Evolutionary conservation across 2,113 vertebrate species (phyloP).

Genomic region (Casuarius casuarius): DNA sequence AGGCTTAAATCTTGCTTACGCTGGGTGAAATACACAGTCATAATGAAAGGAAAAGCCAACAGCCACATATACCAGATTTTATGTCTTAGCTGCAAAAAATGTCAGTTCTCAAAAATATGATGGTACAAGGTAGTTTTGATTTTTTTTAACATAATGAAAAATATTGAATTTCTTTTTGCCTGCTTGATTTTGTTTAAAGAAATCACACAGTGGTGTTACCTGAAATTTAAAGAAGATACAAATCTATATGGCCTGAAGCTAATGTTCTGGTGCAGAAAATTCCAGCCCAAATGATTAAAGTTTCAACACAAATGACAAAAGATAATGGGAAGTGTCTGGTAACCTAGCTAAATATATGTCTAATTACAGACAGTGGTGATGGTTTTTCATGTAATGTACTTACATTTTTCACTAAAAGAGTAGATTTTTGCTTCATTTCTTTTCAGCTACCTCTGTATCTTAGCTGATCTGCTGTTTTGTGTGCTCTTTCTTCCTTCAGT

Average conservation of each 20-base stretch:
- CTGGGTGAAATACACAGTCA: neutral
- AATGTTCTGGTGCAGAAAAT: neutral
- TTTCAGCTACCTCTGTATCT: neutral
- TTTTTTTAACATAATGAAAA: neutral
- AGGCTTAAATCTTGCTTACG: neutral
- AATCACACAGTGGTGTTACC: neutral
- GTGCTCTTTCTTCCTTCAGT: neutral
- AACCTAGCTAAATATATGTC: conserved; percentile 21
- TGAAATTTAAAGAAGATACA: neutral
- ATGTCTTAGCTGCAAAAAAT: neutral
- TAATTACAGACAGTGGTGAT: conserved; percentile 9
- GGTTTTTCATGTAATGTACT: neutral
- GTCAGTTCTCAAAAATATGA: neutral
- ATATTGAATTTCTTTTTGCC: neutral
- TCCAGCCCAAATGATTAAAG: conserved; percentile 7
- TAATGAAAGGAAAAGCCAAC: neutral
- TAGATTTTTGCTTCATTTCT: neutral
- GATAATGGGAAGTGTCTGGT: conserved; percentile 18
- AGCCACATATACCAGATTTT: neutral
- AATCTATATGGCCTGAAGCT: neutral
- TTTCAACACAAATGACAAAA: conserved; percentile 30
- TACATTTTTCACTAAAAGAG: conserved; percentile 1
- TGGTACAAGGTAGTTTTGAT: neutral
- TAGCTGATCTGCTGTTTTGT: neutral
- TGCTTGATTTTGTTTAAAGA: neutral